Conservation (phyloP, 2,888 invertebrate species). For the Apoda limacodes region DNA sequence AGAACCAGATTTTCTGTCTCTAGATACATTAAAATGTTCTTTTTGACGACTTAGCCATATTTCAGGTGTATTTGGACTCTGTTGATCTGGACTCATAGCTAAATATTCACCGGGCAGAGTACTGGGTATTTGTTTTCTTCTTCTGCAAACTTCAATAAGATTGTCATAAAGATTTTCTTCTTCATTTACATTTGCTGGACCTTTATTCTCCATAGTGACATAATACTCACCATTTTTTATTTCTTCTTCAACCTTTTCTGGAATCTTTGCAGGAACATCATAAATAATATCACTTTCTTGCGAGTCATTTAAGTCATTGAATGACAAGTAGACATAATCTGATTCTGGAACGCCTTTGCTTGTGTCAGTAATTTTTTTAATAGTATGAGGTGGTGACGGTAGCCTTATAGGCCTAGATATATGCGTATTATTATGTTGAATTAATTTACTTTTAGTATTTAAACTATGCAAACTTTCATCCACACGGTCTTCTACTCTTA, state of each 20-base stretch:
- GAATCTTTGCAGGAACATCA: conserved; percentile 50
- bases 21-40: conserved; percentile 75
- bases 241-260: conserved; percentile 34
- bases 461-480: conserved; percentile 36
- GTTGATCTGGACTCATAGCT: conserved; percentile 54
- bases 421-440: conserved; percentile 37
- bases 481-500: conserved; percentile 52
- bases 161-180: conserved; percentile 54
- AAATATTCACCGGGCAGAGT: conserved; percentile 43
- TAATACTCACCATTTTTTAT: conserved; percentile 36
- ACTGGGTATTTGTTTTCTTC: conserved; percentile 41
- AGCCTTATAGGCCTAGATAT: conserved; percentile 38
- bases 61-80: conserved; percentile 73
- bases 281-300: conserved; percentile 49
- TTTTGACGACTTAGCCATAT: conserved; percentile 80
- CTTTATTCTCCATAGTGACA: conserved; percentile 45
- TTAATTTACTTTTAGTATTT: conserved; percentile 42
- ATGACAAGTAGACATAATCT: conserved; percentile 63
- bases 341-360: conserved; percentile 50
- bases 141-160: conserved; percentile 47
- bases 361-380: conserved; percentile 22
- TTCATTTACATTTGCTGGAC: conserved; percentile 22
- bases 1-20: conserved; percentile 79
- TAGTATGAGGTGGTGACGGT: conserved; percentile 39
- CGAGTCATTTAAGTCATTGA: conserved; percentile 43